Conservation (phyloP, 2,113 vertebrate species). For the Acinonyx jubatus region DNA sequence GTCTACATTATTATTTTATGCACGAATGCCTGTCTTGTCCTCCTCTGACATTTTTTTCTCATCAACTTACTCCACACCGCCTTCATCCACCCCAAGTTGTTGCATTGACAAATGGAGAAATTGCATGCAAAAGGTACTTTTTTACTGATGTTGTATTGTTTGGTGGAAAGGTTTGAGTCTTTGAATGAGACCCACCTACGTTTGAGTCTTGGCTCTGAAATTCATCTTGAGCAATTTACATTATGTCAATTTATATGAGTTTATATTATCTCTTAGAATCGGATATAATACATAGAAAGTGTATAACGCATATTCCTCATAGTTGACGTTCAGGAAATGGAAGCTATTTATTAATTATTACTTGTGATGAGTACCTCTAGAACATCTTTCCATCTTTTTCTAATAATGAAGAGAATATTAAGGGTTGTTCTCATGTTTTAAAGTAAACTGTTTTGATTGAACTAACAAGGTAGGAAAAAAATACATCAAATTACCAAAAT, state of each 20-base stretch:
- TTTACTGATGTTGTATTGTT: not conserved
- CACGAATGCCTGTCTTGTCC: not conserved
- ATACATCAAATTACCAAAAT: conserved; percentile 24
- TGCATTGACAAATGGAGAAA: not conserved
- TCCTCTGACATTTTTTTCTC: not conserved
- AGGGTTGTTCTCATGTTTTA: conserved; percentile 35
- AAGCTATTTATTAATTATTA: conserved; percentile 18
- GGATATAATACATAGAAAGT: not conserved
- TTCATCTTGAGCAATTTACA: not conserved
- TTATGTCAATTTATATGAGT: not conserved
- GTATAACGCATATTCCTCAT: not conserved
- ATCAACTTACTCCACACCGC: not conserved
- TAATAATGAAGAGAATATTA: not conserved
- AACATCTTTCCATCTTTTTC: not conserved
- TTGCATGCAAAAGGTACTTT: not conserved
- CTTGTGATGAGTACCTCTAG: not conserved
- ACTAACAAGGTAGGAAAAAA: not conserved
- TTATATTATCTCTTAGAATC: not conserved
- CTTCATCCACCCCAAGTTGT: not conserved
- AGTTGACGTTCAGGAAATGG: not conserved
- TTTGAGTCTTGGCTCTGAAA: conserved; percentile 41
- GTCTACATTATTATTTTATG: not conserved
- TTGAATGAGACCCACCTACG: not conserved
- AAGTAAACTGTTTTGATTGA: conserved; percentile 46
- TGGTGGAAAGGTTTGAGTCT: conserved; percentile 26